Evolutionary conservation across 2,797 vertebrate genomes (phyloP).

Genomic region (Anas georgica): DNA sequence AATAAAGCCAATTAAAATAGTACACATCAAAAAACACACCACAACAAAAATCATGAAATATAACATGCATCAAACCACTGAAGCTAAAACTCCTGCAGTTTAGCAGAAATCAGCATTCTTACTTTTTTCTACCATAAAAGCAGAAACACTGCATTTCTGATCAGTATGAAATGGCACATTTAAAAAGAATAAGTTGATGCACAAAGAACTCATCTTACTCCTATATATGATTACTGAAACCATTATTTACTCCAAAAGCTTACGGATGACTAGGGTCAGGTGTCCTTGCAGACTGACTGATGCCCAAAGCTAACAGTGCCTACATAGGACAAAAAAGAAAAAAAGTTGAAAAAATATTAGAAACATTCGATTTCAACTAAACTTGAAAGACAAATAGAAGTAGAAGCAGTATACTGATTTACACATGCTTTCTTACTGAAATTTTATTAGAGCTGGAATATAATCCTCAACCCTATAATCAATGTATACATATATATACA

Average conservation of each 20-base stretch:
- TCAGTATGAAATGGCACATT: background rate
- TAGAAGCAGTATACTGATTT: background rate
- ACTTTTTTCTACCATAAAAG: background rate
- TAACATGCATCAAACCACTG: background rate
- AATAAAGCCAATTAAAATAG: background rate
- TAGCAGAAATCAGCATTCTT: background rate
- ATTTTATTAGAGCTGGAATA: background rate
- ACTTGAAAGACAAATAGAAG: background rate
- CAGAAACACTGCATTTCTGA: background rate
- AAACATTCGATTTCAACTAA: background rate
- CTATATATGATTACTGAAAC: conserved; percentile 32
- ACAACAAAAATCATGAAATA: background rate
- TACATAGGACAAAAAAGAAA: conserved; percentile 53
- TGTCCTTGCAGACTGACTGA: conserved; percentile 94
- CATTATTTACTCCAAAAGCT: conserved; percentile 74
- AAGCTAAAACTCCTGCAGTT: background rate
- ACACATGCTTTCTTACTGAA: background rate
- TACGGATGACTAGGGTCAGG: conserved; percentile 96
- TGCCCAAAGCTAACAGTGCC: conserved; percentile 93
- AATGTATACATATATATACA: no score
- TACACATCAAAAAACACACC: background rate
- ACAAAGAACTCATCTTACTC: conserved; percentile 6
- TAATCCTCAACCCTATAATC: background rate
- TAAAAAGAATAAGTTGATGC: background rate
- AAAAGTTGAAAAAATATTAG: background rate